These are phyloP conservation scores for Schizotus pectinicornis DNA, from an alignment of 2,888 invertebrate genomes.

Conservation along the genomic window DNA sequence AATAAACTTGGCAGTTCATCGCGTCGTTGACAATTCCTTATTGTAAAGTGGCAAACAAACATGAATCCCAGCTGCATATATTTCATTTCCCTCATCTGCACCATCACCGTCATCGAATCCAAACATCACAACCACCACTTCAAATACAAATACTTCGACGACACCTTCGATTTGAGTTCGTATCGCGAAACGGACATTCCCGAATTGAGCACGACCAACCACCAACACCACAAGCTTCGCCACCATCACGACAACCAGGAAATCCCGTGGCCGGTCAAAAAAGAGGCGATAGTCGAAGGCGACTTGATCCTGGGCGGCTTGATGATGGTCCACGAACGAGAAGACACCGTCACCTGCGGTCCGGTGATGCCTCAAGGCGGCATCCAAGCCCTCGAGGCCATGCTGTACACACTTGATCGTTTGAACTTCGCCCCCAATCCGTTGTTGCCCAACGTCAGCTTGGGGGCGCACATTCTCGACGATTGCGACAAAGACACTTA, in stretches of 20 bases:
- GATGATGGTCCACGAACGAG: slow-evolving; percentile 95
- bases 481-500: slow-evolving; percentile 97
- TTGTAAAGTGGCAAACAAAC: slow-evolving; percentile 1
- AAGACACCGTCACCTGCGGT: slow-evolving; percentile 87
- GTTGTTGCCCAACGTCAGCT: slow-evolving; percentile 76
- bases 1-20: too few species aligned
- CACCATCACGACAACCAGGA: slow-evolving; percentile 42
- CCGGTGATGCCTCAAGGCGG: slow-evolving; percentile 95
- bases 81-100: slow-evolving; percentile 27
- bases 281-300: slow-evolving; percentile 86
- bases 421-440: slow-evolving; percentile 71
- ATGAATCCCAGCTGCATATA: slow-evolving; percentile 28
- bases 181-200: slow-evolving; percentile 28
- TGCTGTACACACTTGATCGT: slow-evolving; percentile 88
- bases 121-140: slow-evolving; percentile 25
- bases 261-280: slow-evolving; percentile 79
- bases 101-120: slow-evolving; percentile 21
- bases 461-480: slow-evolving; percentile 90
- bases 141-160: slow-evolving; percentile 29
- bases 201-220: slow-evolving; percentile 21
- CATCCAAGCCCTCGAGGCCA: slow-evolving; percentile 86
- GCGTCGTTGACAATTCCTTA: too few species aligned
- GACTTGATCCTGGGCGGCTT: slow-evolving; percentile 88
- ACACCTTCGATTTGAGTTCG: slow-evolving; percentile 9
- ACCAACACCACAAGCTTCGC: slow-evolving; percentile 29